Evolutionary conservation across 1,140 invertebrate genomes (phyloP), one percentile per base, ranked within the genome.

Genomic region (Melanaphis sacchari): DNA sequence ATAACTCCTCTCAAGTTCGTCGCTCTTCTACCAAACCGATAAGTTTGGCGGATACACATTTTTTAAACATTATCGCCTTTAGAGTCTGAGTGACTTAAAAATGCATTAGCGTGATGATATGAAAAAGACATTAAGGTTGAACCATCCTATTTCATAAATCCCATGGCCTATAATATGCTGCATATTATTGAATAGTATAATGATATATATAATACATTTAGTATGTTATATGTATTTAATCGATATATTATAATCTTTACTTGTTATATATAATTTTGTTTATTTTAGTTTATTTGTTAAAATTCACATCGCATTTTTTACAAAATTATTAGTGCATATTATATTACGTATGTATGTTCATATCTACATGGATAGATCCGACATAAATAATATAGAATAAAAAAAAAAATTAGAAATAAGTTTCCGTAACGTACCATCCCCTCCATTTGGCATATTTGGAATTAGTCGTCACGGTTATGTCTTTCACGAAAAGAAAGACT

Each of bases 71-170:
- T 59, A 90, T 90, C 88, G 88, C 49, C 43, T 89, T 52, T 8
- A 46, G 87, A 49, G 52, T 36, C 31, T 5, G 36, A 59, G 88
- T 18, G 88, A 90, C 88, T 90, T 90, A 90, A 59, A 54, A 90
- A 90, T 59, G 88, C 88, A 59, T 90, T 90, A 90, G 88, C 36
- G 22, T 26, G 88, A 59, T 24, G 36, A 54, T 90, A 90, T 54
- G 88, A 90, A 90, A 90, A 90, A 90, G n/a, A 59, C 49, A 90
- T 90, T 90, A 90, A 21, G 46, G 43, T 49, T 36, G 49, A 89
- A 89, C 52, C 36, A 59, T 41, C 24, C 88, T 40, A 26, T 90
- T 59, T 54, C 22, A 31, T 11, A 59, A 54, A 90, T 90, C 88
- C 88, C 31, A 66, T 66, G 18, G 59, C 59, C 84, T 43, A 31